Percentiles rank a stretch among this genome's conserved stretches.
Evolutionary conservation across 1,140 invertebrate species (phyloP).

Genomic region (Heliconius melpomene): DNA sequence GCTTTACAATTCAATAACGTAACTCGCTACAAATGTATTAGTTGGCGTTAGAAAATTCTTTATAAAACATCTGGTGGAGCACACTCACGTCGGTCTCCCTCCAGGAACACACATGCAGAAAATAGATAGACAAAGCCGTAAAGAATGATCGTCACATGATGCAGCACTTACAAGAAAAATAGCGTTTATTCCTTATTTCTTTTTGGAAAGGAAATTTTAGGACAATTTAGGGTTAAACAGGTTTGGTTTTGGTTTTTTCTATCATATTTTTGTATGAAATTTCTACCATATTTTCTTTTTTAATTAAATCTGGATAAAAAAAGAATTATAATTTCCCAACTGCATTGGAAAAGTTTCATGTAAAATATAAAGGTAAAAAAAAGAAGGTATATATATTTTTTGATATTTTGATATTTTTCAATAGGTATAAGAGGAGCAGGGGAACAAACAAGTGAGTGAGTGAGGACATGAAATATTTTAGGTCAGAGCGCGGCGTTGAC

Average conservation of each 20-base stretch:
- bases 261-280: no score
- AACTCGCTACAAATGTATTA: not conserved
- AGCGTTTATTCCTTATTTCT: constrained; percentile 54
- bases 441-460: no score
- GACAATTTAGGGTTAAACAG: constrained; percentile 65
- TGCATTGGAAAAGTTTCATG: no score
- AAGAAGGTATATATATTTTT: no score
- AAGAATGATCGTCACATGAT: constrained; percentile 76
- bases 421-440: no score
- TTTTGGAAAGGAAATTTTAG: constrained; percentile 49
- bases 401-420: no score
- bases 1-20: not conserved
- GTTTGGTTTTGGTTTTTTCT: constrained; percentile 18
- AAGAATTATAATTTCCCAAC: no score
- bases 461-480: no score
- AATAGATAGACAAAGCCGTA: constrained; percentile 68
- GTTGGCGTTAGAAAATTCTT: not conserved
- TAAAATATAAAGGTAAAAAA: no score
- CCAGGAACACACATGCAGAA: constrained; percentile 44
- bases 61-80: constrained; percentile 26
- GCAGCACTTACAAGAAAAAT: constrained; percentile 69
- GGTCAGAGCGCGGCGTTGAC: no score
- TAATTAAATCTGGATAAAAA: no score
- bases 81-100: constrained; percentile 29
- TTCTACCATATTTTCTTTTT: not conserved